Evolutionary conservation across 2,797 vertebrate species (phyloP), one percentile per base, ranked within the genome.

Genomic region (Lates japonicus): DNA sequence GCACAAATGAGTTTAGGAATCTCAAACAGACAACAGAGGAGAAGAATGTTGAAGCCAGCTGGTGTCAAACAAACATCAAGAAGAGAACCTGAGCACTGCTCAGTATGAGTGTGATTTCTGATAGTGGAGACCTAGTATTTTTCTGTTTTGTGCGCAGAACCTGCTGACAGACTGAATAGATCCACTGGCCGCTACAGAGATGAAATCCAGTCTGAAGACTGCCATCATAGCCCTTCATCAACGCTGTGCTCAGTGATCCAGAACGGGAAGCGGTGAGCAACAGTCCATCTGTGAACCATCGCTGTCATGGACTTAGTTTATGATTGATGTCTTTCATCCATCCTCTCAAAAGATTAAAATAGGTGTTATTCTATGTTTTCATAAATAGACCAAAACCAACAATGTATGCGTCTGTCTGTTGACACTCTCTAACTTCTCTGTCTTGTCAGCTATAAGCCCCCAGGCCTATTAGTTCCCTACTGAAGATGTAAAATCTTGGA

Each of bases 181-280:
- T 98, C 96, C 81, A 99, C 97, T 0, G 97, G 97, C 2, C 94
- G 97, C 70, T 98, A 99, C 92, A 95, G 96, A 46, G 97, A 99
- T 25, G 97, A 99, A 94, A 97, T 99, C n/a, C 64, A 97, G 92
- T 88, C 95, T 99, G 80, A 99, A 99, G 93, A 99, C 97, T 0
- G 96, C 98, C 76, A 97, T 98, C 88, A 99, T 99, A n/a, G 98
- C 98, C 97, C 83, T 99, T 99, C 93, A 97, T 99, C 91, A 99
- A 99, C 0, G 98, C 98, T 0, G 96, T 98, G 69, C 95, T 99
- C 49, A 99, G 97, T 69, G 96, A 98, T n/a, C n/a, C n/a, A n/a
- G n/a, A n/a, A n/a, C n/a, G 90, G 98, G 98, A 11, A 69, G 96
- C 97, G 97, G 98, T 98, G 90, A 96, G 4, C 3, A 52, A 1